These are phyloP conservation scores for Aethes cnicana DNA, from an alignment of 2,888 invertebrate genomes.

Conservation along the genomic window DNA sequence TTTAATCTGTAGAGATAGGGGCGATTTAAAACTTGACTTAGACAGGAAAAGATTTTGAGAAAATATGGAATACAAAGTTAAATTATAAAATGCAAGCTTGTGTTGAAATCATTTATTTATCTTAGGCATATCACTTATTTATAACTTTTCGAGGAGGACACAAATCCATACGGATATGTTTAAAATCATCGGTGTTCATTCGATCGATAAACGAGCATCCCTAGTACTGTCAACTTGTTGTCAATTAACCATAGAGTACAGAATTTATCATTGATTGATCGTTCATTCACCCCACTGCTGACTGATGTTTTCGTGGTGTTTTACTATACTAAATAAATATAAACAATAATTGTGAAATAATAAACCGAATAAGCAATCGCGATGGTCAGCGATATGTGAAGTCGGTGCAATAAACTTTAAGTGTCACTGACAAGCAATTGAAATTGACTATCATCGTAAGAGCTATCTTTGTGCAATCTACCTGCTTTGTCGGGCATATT, in stretches of 20 bases:
- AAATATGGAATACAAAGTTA: too few relatives aligned
- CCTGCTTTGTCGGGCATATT: conserved; percentile 74
- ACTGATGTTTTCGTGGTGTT: conserved; percentile 80
- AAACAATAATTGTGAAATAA: conserved; percentile 65
- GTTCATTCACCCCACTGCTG: conserved; percentile 73
- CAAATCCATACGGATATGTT: too few relatives aligned
- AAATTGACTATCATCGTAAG: conserved; percentile 52
- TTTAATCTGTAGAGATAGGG: neutral
- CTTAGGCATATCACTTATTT: too few relatives aligned
- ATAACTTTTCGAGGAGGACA: too few relatives aligned
- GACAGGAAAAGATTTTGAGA: too few relatives aligned
- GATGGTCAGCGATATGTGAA: conserved; percentile 60
- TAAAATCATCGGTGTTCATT: neutral
- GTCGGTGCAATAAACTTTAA: conserved; percentile 68
- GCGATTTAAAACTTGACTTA: too few relatives aligned
- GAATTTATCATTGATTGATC: conserved; percentile 71
- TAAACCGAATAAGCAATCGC: conserved; percentile 50
- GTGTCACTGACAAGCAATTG: conserved; percentile 51
- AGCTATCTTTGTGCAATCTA: conserved; percentile 75
- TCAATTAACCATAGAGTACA: conserved; percentile 60
- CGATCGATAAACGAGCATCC: conserved; percentile 37
- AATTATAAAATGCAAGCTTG: too few relatives aligned
- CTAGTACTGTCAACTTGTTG: conserved; percentile 45
- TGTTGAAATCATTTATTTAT: neutral
- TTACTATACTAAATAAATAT: conserved; percentile 76